Conservation (phyloP, 2,888 invertebrate species). For the Scaptomyza caliginosa region DNA sequence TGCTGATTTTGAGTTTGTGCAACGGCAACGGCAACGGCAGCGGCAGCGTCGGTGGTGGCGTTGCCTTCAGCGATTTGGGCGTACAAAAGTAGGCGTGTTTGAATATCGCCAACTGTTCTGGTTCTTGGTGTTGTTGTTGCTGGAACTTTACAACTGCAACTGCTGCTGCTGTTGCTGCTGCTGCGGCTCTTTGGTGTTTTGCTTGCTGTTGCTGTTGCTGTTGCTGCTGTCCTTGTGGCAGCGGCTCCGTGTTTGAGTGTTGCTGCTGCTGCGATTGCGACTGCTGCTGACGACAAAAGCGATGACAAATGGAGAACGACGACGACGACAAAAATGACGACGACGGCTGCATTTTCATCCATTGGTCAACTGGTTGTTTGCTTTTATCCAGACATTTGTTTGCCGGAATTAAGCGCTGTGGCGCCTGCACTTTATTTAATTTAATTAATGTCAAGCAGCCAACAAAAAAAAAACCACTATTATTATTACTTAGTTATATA, state of each 20-base stretch:
- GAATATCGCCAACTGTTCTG: constrained; percentile 7
- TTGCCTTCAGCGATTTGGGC: constrained; percentile 22
- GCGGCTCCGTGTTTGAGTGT: constrained; percentile 34
- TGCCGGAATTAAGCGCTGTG: constrained; percentile 61
- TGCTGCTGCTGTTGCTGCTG: constrained; percentile 6
- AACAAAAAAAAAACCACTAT: constrained; percentile 3
- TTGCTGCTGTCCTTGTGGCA: constrained; percentile 21
- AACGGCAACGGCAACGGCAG: constrained; percentile 13
- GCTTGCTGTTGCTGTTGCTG: constrained; percentile 26
- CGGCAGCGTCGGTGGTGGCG: constrained; percentile 19
- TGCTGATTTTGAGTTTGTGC: constrained; percentile 7
- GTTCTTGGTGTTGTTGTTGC: background rate
- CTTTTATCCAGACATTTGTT: constrained; percentile 78
- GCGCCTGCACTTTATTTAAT: constrained; percentile 17
- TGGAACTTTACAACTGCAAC: constrained; percentile 7
- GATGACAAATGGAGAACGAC: constrained; percentile 80
- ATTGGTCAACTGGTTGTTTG: constrained; percentile 72
- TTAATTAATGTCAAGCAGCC: constrained; percentile 1
- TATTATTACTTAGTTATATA: constrained; percentile 1
- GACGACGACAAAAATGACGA: constrained; percentile 78
- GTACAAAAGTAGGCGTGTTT: constrained; percentile 31
- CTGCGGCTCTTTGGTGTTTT: constrained; percentile 38
- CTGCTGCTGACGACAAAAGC: constrained; percentile 60
- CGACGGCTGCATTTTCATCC: constrained; percentile 82
- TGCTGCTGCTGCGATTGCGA: constrained; percentile 28